Evolutionary conservation across 2,888 invertebrate species (phyloP).

Genomic region (Parochlus steinenii): DNA sequence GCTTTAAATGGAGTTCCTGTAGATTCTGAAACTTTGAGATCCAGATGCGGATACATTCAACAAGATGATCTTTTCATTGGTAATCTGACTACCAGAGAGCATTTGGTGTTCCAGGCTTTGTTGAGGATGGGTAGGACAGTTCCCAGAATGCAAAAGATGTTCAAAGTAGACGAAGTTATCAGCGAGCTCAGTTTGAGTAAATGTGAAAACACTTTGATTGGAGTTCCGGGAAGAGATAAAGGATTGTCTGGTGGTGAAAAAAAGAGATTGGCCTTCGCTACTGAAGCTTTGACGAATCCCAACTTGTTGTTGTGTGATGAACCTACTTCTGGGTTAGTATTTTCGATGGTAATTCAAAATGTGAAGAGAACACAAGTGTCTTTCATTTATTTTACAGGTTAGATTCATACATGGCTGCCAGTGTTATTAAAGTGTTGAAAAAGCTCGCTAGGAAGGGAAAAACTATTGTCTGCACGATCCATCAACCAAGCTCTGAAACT

Average conservation of each 20-base stretch:
- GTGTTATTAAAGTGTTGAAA: slow-evolving; percentile 69
- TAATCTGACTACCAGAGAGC: slow-evolving; percentile 75
- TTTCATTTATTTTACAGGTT: slow-evolving; percentile 62
- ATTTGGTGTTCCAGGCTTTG: slow-evolving; percentile 59
- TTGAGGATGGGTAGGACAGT: slow-evolving; percentile 71
- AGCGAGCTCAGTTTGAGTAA: slow-evolving; percentile 64
- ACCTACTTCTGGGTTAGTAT: slow-evolving; percentile 65
- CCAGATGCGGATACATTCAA: slow-evolving; percentile 79
- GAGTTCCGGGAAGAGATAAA: slow-evolving; percentile 70
- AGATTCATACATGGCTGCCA: slow-evolving; percentile 94
- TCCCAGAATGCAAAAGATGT: slow-evolving; percentile 53
- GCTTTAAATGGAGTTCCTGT: slow-evolving; percentile 63
- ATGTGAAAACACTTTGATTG: slow-evolving; percentile 82
- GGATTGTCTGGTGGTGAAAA: slow-evolving; percentile 94
- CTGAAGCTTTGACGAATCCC: slow-evolving; percentile 92
- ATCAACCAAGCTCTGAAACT: slow-evolving; percentile 87
- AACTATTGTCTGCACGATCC: slow-evolving; percentile 54
- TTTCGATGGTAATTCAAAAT: too few species aligned
- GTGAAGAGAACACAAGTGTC: background rate
- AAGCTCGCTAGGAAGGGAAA: slow-evolving; percentile 63
- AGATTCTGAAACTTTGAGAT: slow-evolving; percentile 50
- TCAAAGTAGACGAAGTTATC: slow-evolving; percentile 73
- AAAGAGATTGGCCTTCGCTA: slow-evolving; percentile 87
- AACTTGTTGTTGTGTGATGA: slow-evolving; percentile 93
- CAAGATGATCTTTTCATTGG: slow-evolving; percentile 89